phyloP scores from a whole-genome alignment of 2,797 vertebrate genomes.

The Valencia hispanica region DNA sequence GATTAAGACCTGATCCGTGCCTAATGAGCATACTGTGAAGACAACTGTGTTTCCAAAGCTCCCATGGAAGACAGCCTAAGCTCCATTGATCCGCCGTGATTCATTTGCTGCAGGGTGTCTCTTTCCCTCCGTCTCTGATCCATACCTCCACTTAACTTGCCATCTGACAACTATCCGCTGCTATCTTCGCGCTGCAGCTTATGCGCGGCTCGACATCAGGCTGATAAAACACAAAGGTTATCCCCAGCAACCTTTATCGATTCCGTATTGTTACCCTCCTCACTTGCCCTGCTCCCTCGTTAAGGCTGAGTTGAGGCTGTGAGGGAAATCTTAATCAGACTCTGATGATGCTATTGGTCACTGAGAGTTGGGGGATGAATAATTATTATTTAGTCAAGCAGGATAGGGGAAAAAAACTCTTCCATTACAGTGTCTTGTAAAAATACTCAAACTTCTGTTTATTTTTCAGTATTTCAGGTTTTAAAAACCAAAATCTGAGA shows the following conservation, averaged over 20 bases:
- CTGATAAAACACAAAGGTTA: constrained; percentile 76
- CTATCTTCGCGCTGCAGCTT: constrained; percentile 43
- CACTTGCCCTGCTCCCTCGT: constrained; percentile 49
- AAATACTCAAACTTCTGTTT: neutral
- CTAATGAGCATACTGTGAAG: constrained; percentile 63
- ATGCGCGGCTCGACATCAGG: constrained; percentile 49
- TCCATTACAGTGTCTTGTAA: constrained; percentile 21
- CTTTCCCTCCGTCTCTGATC: constrained; percentile 43
- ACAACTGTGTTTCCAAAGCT: constrained; percentile 45
- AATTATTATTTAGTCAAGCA: constrained; percentile 47
- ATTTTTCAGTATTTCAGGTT: neutral
- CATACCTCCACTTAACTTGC: constrained; percentile 65
- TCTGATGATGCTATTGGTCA: constrained; percentile 36
- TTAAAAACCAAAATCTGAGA: neutral
- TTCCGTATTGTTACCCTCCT: constrained; percentile 64
- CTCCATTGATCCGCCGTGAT: constrained; percentile 72
- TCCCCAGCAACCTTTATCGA: constrained; percentile 70
- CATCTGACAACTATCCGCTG: constrained; percentile 45
- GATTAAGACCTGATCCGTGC: constrained; percentile 62
- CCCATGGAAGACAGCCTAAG: constrained; percentile 57
- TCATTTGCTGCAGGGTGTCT: constrained; percentile 66
- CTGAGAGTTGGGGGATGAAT: constrained; percentile 52
- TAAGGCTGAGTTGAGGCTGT: constrained; percentile 40
- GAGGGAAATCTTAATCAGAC: constrained; percentile 72
- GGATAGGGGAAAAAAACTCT: constrained; percentile 27